A percentile compares a stretch with the other conserved stretches of the same genome.
Conservation (phyloP, 1,140 invertebrate species). For the Caenorhabditis inopinata region DNA sequence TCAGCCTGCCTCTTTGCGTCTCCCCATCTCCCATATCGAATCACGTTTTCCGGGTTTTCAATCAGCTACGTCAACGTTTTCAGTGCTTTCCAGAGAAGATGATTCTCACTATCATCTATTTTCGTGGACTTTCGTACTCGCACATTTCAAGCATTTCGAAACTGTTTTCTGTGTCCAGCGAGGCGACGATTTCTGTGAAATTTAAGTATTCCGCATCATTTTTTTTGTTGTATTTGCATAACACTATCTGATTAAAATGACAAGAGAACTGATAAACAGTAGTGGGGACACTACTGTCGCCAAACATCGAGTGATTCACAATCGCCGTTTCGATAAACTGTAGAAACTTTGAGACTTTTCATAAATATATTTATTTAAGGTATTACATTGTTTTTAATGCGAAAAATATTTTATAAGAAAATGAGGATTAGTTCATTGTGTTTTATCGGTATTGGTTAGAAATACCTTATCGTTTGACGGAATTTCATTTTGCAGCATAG, state of each 20-base stretch:
- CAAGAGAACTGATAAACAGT: conserved; percentile 3
- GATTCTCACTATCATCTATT: neutral
- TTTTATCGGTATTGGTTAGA: too few species aligned
- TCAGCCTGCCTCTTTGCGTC: neutral
- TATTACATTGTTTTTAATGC: too few species aligned
- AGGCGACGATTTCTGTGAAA: too few species aligned
- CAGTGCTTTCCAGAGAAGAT: neutral
- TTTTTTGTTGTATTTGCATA: neutral
- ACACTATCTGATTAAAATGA: neutral
- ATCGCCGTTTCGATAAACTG: too few species aligned
- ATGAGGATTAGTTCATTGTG: too few species aligned
- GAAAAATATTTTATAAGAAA: too few species aligned
- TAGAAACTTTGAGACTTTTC: too few species aligned
- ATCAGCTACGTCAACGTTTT: conserved; percentile 18
- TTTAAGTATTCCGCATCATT: too few species aligned
- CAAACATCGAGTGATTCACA: too few species aligned
- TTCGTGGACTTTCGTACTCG: conserved; percentile 18
- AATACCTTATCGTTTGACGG: too few species aligned
- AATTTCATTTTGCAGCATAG: too few species aligned
- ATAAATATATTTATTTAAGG: too few species aligned
- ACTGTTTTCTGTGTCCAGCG: neutral
- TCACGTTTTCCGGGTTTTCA: conserved; percentile 28
- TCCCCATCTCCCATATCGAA: neutral
- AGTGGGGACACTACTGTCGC: neutral
- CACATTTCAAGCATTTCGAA: conserved; percentile 8